Percentiles rank a stretch among this genome's conserved stretches.
phyloP scores from a whole-genome alignment of 2,113 vertebrate species.

The Chinchilla lanigera region DNA sequence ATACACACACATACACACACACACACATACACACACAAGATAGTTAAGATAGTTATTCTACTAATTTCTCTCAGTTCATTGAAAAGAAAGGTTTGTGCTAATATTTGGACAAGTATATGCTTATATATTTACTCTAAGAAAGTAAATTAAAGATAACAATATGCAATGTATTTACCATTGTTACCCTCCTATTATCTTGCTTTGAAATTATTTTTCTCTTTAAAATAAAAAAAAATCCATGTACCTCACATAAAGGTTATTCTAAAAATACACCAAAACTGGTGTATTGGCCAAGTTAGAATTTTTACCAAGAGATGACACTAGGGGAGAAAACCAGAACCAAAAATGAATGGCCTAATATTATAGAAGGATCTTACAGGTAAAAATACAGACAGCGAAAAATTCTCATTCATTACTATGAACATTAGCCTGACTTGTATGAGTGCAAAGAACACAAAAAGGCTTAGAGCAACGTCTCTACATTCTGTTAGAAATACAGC shows the following conservation, averaged over 20 bases:
- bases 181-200: too few relatives aligned
- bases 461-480: neutral
- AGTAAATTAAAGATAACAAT: too few relatives aligned
- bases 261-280: neutral
- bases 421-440: neutral
- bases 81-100: too few relatives aligned
- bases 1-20: too few relatives aligned
- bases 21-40: too few relatives aligned
- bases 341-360: neutral
- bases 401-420: neutral
- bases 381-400: slow-evolving; percentile 6
- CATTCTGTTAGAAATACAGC: neutral
- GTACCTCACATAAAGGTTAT: neutral
- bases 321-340: neutral
- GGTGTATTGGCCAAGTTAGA: neutral
- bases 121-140: too few relatives aligned
- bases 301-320: neutral
- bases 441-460: slow-evolving; percentile 1
- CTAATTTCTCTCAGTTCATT: too few relatives aligned
- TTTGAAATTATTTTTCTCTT: too few relatives aligned
- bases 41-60: too few relatives aligned
- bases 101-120: too few relatives aligned
- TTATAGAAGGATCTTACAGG: neutral
- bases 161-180: too few relatives aligned
- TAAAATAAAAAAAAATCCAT: too few relatives aligned